These are phyloP conservation scores for Leucopsar rothschildi DNA, from an alignment of 2,113 vertebrate genomes.

Conservation along the genomic window DNA sequence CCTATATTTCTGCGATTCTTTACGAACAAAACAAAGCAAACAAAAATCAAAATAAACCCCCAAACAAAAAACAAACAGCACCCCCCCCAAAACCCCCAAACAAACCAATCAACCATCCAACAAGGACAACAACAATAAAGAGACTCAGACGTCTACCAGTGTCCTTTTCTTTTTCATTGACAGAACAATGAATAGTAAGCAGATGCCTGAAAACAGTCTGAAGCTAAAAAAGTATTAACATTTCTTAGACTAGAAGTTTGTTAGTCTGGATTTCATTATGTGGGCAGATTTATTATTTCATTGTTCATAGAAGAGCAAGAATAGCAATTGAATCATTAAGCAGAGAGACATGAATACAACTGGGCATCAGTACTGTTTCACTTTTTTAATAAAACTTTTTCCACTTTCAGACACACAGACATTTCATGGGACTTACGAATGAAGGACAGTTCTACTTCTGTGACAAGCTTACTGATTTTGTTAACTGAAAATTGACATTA, in stretches of 20 bases:
- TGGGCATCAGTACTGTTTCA: neutral
- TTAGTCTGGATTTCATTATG: neutral
- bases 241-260: neutral
- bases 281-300: neutral
- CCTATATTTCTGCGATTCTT: neutral
- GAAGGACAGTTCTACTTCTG: neutral
- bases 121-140: neutral
- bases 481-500: neutral
- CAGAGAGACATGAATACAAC: neutral
- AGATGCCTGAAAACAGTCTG: neutral
- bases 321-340: neutral
- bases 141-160: rapidly evolving
- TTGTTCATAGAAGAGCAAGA: neutral
- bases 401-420: neutral
- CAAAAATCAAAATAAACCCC: neutral
- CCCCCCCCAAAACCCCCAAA: neutral
- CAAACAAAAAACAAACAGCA: neutral
- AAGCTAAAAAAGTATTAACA: neutral
- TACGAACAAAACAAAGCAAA: neutral
- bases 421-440: neutral
- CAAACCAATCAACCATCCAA: neutral
- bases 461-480: neutral
- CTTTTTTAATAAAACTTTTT: neutral
- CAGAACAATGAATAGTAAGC: neutral
- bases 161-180: neutral